Evolutionary conservation across 2,797 vertebrate genomes (phyloP).

Genomic region (Alauda arvensis): DNA sequence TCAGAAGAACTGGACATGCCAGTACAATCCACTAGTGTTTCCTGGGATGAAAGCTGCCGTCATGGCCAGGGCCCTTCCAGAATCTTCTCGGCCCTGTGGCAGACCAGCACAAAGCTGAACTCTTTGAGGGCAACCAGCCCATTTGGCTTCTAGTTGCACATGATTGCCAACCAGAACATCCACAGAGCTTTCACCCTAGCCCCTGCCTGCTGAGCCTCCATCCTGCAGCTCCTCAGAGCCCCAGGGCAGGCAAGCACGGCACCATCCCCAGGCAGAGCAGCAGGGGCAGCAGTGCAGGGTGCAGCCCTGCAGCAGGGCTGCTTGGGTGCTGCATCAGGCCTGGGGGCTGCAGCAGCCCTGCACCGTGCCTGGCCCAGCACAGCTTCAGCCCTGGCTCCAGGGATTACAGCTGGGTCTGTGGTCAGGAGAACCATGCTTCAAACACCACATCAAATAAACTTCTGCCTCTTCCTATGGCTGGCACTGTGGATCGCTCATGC

Average conservation of each 20-base stretch:
- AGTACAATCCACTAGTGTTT: background rate
- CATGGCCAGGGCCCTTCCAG: background rate
- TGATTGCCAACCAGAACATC: background rate
- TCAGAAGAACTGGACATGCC: background rate
- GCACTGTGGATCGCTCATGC: rapidly evolving
- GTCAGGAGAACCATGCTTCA: background rate
- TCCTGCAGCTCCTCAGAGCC: background rate
- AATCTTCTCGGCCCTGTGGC: too few species aligned
- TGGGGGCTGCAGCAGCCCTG: background rate
- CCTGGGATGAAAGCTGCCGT: background rate
- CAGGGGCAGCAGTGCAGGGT: background rate
- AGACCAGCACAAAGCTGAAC: background rate
- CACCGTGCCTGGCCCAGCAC: background rate
- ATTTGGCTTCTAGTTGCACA: background rate
- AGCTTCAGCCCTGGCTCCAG: background rate
- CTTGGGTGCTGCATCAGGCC: background rate
- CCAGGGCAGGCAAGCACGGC: background rate
- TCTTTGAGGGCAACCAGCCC: background rate
- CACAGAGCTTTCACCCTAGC: background rate
- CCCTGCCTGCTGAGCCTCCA: background rate
- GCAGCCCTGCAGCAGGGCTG: background rate
- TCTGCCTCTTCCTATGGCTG: background rate
- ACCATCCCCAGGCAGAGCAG: background rate
- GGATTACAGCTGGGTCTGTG: rapidly evolving
- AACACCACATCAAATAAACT: background rate